These are phyloP conservation scores for Spodoptera litura DNA, from an alignment of 1,140 invertebrate species.

Conservation along the genomic window DNA sequence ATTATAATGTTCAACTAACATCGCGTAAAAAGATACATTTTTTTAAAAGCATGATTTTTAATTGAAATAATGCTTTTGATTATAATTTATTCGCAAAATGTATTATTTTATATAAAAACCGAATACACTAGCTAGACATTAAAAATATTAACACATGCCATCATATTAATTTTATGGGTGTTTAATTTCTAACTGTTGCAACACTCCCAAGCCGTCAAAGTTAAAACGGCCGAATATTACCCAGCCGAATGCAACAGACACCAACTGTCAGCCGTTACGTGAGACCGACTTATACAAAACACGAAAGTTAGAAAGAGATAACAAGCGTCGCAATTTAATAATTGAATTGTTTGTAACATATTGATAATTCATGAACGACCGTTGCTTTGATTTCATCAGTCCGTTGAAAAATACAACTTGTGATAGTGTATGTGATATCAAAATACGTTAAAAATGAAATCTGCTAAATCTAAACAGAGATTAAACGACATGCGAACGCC, in stretches of 20 bases:
- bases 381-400: slow-evolving; percentile 75
- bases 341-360: slow-evolving; percentile 48
- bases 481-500: slow-evolving; percentile 80
- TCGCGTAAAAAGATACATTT: no score
- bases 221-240: slow-evolving; percentile 47
- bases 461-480: slow-evolving; percentile 79
- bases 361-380: slow-evolving; percentile 66
- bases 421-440: slow-evolving; percentile 56
- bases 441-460: slow-evolving; percentile 72
- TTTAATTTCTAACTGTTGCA: background rate
- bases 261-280: slow-evolving; percentile 49
- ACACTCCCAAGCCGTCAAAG: slow-evolving; percentile 30
- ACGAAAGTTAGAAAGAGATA: slow-evolving; percentile 47
- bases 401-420: slow-evolving; percentile 64
- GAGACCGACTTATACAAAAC: slow-evolving; percentile 47
- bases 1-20: no score
- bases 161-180: background rate
- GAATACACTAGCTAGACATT: background rate
- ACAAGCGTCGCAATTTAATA: slow-evolving; percentile 30
- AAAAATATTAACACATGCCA: background rate
- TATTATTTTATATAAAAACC: no score
- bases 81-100: no score
- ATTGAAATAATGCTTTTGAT: no score
- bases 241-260: slow-evolving; percentile 51
- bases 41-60: no score